phyloP scores from a whole-genome alignment of 2,888 invertebrate genomes.

The Drosophila rubida region DNA sequence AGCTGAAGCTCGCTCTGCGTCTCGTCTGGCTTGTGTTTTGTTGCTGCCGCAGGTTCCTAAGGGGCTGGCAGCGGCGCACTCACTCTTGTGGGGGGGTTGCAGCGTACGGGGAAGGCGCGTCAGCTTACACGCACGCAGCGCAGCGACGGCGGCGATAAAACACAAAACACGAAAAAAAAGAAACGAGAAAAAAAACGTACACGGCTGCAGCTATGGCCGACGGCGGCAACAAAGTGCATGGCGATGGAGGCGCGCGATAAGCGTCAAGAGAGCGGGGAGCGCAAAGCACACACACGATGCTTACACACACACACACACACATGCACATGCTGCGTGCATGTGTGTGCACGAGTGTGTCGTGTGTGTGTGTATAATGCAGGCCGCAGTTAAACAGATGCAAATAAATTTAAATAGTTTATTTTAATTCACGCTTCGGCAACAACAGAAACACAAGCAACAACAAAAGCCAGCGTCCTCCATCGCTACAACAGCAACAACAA shows the following conservation, averaged over 20 bases:
- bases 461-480: conserved; percentile 64
- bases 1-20: conserved; percentile 54
- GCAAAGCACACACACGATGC: conserved; percentile 32
- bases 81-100: conserved; percentile 49
- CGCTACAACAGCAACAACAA: conserved; percentile 24
- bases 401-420: conserved; percentile 82
- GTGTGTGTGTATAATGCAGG: conserved; percentile 69
- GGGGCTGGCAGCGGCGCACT: conserved; percentile 63
- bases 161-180: conserved; percentile 27
- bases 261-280: conserved; percentile 30
- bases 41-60: conserved; percentile 70
- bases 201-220: conserved; percentile 73
- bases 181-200: conserved; percentile 40
- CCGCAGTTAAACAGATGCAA: conserved; percentile 79
- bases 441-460: conserved; percentile 61
- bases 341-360: conserved; percentile 22
- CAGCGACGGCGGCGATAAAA: conserved; percentile 42
- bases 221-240: conserved; percentile 76
- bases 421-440: conserved; percentile 80
- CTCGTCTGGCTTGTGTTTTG: conserved; percentile 41
- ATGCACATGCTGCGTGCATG: conserved; percentile 20
- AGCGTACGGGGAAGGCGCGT: conserved; percentile 50
- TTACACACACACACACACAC: conserved; percentile 1
- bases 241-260: conserved; percentile 76
- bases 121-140: conserved; percentile 78